Conservation (phyloP, 1,140 invertebrate genomes). For the Leptoteleia sp. region DNA sequence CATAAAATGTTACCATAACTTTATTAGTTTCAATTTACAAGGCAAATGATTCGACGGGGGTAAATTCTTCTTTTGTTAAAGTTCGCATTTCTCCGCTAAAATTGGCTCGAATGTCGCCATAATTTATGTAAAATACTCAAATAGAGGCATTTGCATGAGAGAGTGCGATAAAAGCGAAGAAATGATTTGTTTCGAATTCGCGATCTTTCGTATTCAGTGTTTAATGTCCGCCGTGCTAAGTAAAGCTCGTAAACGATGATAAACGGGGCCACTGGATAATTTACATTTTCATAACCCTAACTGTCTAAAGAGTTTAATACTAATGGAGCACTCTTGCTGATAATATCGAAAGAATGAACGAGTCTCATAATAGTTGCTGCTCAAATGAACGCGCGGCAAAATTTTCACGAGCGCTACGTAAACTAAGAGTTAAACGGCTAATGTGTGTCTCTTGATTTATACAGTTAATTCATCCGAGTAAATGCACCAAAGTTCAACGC, state of each 20-base stretch:
- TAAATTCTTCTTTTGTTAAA: constrained; percentile 40
- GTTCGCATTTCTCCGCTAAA: constrained; percentile 27
- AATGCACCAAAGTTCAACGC: background rate
- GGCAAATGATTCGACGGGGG: constrained; percentile 17
- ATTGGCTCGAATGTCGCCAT: constrained; percentile 37
- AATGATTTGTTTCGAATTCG: constrained; percentile 59
- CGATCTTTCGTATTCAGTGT: constrained; percentile 55
- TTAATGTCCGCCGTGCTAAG: constrained; percentile 68
- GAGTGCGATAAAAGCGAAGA: constrained; percentile 51
- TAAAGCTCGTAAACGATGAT: constrained; percentile 71
- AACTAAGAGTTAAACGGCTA: constrained; percentile 28
- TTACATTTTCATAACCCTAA: constrained; percentile 69
- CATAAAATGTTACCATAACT: too few species aligned
- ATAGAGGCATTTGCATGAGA: constrained; percentile 58
- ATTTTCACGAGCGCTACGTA: constrained; percentile 40
- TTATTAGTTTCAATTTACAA: constrained; percentile 35
- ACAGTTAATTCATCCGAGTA: constrained; percentile 1
- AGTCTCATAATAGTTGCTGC: constrained; percentile 41
- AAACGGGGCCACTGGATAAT: constrained; percentile 66
- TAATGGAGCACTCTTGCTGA: constrained; percentile 54
- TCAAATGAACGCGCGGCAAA: constrained; percentile 32
- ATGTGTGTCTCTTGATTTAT: constrained; percentile 31
- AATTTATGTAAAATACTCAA: constrained; percentile 61
- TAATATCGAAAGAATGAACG: constrained; percentile 57
- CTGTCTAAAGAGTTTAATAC: constrained; percentile 60